Evolutionary conservation across 2,113 vertebrate species (phyloP).

Genomic region (Hucho hucho): DNA sequence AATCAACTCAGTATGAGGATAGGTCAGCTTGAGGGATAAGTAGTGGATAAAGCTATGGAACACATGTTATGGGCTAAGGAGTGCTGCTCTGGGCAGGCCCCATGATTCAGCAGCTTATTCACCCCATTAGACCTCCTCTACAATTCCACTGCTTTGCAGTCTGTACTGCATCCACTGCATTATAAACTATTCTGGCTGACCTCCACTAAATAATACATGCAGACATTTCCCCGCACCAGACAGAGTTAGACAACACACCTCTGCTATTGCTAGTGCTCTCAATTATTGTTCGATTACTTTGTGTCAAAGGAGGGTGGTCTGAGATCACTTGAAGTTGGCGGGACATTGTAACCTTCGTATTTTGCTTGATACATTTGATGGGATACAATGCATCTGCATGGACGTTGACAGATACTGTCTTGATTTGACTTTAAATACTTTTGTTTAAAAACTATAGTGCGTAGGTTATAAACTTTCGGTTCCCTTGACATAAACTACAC

Average conservation of each 20-base stretch:
- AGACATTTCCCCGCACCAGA: background rate
- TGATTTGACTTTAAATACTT: no score
- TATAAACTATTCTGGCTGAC: constrained; percentile 39
- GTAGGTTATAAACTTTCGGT: no score
- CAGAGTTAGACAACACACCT: constrained; percentile 7
- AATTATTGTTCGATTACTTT: no score
- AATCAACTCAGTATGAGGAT: no score
- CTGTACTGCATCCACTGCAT: constrained; percentile 37
- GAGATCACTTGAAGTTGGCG: background rate
- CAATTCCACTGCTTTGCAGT: constrained; percentile 36
- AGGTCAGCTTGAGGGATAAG: no score
- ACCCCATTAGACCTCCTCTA: constrained; percentile 39
- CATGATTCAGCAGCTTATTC: constrained; percentile 67
- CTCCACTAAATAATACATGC: constrained; percentile 59
- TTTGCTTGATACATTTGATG: background rate
- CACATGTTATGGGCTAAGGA: no score
- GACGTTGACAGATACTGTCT: no score
- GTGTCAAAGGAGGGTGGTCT: no score
- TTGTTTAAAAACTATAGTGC: no score
- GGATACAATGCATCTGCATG: no score
- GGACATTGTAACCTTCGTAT: background rate
- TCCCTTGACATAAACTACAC: no score
- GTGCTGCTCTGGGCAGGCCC: background rate
- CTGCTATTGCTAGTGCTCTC: background rate
- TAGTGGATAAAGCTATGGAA: no score